Evolutionary conservation across 1,140 invertebrate genomes (phyloP).

Genomic region (Coptotermes formosanus): DNA sequence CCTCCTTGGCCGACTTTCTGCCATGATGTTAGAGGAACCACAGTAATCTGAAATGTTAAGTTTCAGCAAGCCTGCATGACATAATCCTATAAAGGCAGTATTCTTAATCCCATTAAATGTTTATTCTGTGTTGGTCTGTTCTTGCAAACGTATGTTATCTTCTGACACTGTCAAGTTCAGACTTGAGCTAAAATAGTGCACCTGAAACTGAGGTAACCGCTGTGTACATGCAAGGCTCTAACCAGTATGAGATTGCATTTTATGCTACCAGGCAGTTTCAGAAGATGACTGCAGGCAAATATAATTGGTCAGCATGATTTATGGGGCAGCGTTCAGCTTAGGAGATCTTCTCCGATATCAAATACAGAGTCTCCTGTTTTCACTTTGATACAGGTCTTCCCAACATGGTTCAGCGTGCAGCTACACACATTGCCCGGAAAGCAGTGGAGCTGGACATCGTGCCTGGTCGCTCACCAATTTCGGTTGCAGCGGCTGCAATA

Average conservation of each 20-base stretch:
- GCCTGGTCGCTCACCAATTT: constrained; percentile 97
- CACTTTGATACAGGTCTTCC: constrained; percentile 62
- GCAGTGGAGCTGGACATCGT: constrained; percentile 97
- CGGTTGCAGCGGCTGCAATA: constrained; percentile 97
- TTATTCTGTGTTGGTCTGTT: too few relatives aligned
- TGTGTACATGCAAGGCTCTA: too few relatives aligned
- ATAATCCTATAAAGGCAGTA: background rate
- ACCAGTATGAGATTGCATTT: too few relatives aligned
- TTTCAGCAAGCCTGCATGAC: background rate
- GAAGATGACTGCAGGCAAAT: background rate
- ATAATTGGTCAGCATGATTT: background rate
- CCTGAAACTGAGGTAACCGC: too few relatives aligned
- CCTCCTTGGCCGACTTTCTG: too few relatives aligned
- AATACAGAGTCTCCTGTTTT: constrained; percentile 7
- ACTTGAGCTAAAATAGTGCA: too few relatives aligned
- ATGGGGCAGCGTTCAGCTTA: background rate
- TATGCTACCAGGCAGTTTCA: background rate
- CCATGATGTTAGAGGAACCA: too few relatives aligned
- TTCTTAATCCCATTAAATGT: too few relatives aligned
- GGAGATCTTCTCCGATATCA: background rate
- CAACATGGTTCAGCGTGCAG: constrained; percentile 89
- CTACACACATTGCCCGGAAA: constrained; percentile 94
- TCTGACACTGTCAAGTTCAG: too few relatives aligned
- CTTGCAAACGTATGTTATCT: too few relatives aligned
- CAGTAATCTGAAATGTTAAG: too few relatives aligned